Percentiles rank a stretch among this genome's conserved stretches.
Conservation (phyloP, 2,797 vertebrate species). For the Argya squamiceps region DNA sequence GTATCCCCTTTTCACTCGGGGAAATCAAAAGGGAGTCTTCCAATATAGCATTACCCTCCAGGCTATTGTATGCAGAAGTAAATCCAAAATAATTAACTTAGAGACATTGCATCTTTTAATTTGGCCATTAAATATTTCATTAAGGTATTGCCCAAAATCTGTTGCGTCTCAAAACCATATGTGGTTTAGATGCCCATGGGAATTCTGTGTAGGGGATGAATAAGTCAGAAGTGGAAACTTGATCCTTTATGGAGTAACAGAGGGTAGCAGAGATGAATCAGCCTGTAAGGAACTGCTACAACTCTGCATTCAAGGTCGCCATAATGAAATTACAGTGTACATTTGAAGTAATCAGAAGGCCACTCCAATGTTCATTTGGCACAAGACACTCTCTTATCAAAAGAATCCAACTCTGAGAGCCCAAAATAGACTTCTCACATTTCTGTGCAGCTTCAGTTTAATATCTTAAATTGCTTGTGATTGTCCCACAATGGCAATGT, state of each 20-base stretch:
- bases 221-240: neutral
- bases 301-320: neutral
- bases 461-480: constrained; percentile 24
- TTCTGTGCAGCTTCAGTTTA: constrained; percentile 18
- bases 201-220: neutral
- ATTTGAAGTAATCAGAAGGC: neutral
- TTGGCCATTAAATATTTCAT: neutral
- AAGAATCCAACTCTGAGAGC: neutral
- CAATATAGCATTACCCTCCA: neutral
- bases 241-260: neutral
- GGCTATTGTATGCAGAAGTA: neutral
- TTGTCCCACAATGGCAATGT: neutral
- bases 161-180: neutral
- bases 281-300: neutral
- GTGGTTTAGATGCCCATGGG: neutral
- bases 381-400: neutral
- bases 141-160: neutral
- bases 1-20: neutral
- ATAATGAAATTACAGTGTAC: constrained; percentile 16
- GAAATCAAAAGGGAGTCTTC: neutral
- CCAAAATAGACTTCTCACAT: constrained; percentile 18
- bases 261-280: neutral
- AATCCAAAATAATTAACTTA: neutral
- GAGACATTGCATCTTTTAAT: neutral
- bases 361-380: constrained; percentile 26